Conservation (phyloP, 64 coral and sea anemone genomes). For the Pocillopora verrucosa region DNA sequence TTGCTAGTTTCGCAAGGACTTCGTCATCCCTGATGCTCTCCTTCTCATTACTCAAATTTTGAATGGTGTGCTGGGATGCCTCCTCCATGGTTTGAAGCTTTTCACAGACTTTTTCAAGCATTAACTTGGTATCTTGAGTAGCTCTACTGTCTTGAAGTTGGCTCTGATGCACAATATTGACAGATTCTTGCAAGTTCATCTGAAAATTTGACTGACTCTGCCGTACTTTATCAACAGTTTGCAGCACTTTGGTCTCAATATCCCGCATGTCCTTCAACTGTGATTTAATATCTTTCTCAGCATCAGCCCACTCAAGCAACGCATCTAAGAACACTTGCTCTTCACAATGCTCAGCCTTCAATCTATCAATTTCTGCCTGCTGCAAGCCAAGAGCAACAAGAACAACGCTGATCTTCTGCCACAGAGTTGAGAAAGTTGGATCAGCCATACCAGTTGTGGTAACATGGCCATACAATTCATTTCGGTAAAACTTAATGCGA, state of each 20-base stretch:
- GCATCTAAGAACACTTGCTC: background rate
- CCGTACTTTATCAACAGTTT: slow-evolving; percentile 1
- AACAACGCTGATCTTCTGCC: slow-evolving; percentile 48
- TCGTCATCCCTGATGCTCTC: background rate
- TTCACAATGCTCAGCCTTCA: slow-evolving; percentile 42
- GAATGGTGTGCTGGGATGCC: background rate
- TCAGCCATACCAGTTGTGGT: slow-evolving; percentile 7
- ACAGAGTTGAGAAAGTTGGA: slow-evolving; percentile 27
- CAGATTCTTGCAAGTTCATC: background rate
- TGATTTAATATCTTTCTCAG: slow-evolving; percentile 26
- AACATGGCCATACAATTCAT: slow-evolving; percentile 55
- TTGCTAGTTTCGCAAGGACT: background rate
- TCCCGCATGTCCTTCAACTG: slow-evolving; percentile 19
- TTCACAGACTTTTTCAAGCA: background rate
- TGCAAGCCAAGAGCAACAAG: slow-evolving; percentile 19
- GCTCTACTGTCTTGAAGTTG: background rate
- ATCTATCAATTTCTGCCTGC: slow-evolving; percentile 49
- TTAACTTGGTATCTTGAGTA: slow-evolving; percentile 5
- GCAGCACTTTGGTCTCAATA: slow-evolving; percentile 13
- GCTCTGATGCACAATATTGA: background rate
- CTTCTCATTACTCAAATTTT: background rate
- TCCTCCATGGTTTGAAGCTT: background rate
- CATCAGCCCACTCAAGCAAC: slow-evolving; percentile 14
- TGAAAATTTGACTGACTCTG: background rate
- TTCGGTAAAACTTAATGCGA: slow-evolving; percentile 58